These are phyloP conservation scores for Polyergus mexicanus DNA, from an alignment of 1,140 invertebrate genomes.

Conservation along the genomic window DNA sequence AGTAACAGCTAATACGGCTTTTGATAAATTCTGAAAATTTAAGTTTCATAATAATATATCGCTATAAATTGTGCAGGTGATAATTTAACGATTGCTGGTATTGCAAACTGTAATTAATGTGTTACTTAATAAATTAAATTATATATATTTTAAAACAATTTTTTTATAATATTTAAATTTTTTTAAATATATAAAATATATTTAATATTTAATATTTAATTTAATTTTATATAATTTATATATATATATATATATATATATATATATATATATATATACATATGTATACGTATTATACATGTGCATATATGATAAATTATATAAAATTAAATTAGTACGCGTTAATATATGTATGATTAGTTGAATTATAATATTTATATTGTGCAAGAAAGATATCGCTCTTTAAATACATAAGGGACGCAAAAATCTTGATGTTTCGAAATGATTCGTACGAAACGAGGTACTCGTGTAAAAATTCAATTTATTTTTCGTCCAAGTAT, in stretches of 20 bases:
- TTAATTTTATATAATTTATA: too few species aligned
- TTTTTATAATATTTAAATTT: too few species aligned
- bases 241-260: too few species aligned
- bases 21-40: not conserved
- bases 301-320: not conserved
- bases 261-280: too few species aligned
- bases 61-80: not conserved
- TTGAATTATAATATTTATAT: conserved; percentile 4
- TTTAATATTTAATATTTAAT: too few species aligned
- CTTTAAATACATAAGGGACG: not conserved
- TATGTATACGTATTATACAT: not conserved
- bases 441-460: conserved; percentile 39
- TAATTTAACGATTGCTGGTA: not conserved
- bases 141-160: not conserved
- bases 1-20: conserved; percentile 24
- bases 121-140: too few species aligned
- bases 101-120: too few species aligned
- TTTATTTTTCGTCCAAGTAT: conserved; percentile 23
- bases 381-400: not conserved
- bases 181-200: too few species aligned
- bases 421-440: conserved; percentile 12
- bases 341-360: not conserved
- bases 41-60: not conserved
- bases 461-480: conserved; percentile 28
- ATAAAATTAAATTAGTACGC: not conserved